These are phyloP conservation scores for Saguinus imperator DNA, from an alignment of 2,113 vertebrate genomes.

Conservation along the genomic window DNA sequence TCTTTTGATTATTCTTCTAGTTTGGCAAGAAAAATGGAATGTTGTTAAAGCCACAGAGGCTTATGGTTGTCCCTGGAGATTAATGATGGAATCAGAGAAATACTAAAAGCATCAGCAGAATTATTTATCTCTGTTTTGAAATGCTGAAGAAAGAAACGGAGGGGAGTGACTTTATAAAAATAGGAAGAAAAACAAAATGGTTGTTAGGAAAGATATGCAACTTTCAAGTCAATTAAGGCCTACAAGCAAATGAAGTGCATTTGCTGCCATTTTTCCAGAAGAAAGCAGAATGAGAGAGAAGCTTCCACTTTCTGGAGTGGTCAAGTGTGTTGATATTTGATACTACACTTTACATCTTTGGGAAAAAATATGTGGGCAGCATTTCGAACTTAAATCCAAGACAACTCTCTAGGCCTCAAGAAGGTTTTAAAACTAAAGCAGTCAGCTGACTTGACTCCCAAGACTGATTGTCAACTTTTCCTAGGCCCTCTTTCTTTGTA, in stretches of 20 bases:
- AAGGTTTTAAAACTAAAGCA: constrained; percentile 14
- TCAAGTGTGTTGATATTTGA: not conserved
- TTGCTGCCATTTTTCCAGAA: not conserved
- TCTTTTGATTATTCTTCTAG: not conserved
- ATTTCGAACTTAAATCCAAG: not conserved
- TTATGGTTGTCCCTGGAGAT: not conserved
- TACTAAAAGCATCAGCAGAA: constrained; percentile 27
- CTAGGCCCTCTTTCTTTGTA: constrained; percentile 58
- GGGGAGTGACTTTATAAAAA: not conserved
- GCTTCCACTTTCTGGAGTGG: not conserved
- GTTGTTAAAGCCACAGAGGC: not conserved
- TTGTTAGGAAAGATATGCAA: constrained; percentile 17
- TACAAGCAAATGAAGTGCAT: not conserved
- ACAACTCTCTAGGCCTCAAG: not conserved
- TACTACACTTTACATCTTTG: not conserved
- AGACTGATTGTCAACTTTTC: not conserved
- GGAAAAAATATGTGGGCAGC: not conserved
- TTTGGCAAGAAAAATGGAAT: not conserved
- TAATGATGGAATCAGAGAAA: constrained; percentile 20
- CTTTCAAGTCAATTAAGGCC: constrained; percentile 17
- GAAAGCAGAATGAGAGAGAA: not conserved
- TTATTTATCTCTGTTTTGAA: constrained; percentile 51
- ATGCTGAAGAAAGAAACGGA: constrained; percentile 7
- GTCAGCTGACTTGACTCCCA: not conserved
- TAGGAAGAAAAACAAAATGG: not conserved